phyloP scores from a whole-genome alignment of 2,888 invertebrate species.

The Nemurella pictetii region DNA sequence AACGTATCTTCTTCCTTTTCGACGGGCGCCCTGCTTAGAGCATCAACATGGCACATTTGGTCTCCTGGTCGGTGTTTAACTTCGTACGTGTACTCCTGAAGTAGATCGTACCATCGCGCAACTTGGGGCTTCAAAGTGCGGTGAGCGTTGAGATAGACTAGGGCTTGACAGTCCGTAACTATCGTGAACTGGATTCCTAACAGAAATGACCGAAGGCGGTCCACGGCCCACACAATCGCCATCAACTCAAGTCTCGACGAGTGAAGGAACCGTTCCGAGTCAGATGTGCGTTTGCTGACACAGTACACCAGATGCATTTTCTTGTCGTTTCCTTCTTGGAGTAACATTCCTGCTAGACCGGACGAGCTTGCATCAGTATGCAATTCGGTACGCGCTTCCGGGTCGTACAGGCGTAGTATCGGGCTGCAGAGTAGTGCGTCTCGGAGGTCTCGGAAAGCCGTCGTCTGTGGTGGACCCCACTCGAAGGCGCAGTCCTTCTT shows the following conservation, averaged over 20 bases:
- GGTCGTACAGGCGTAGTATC: constrained; percentile 17
- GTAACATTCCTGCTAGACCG: constrained; percentile 41
- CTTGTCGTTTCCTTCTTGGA: constrained; percentile 37
- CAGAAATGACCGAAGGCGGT: neutral
- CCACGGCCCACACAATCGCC: constrained; percentile 11
- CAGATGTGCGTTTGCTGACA: too few relatives aligned
- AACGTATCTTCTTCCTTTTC: neutral
- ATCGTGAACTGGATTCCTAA: neutral
- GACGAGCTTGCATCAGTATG: constrained; percentile 41
- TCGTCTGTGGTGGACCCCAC: neutral
- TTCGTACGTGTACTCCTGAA: neutral
- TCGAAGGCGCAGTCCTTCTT: neutral
- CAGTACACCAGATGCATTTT: constrained; percentile 37
- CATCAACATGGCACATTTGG: constrained; percentile 21
- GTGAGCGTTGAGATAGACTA: neutral
- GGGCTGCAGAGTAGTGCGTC: neutral
- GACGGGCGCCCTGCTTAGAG: neutral
- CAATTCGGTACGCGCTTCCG: constrained; percentile 37
- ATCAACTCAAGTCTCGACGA: constrained; percentile 26
- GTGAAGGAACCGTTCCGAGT: constrained; percentile 18
- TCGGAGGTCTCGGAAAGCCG: neutral
- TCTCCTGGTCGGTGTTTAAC: constrained; percentile 26
- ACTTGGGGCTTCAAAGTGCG: neutral
- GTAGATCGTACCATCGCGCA: neutral
- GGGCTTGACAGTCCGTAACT: too few relatives aligned